Base-by-base conservation (phyloP, 2,888 invertebrate species). In the Drosophila sordidula region DNA sequence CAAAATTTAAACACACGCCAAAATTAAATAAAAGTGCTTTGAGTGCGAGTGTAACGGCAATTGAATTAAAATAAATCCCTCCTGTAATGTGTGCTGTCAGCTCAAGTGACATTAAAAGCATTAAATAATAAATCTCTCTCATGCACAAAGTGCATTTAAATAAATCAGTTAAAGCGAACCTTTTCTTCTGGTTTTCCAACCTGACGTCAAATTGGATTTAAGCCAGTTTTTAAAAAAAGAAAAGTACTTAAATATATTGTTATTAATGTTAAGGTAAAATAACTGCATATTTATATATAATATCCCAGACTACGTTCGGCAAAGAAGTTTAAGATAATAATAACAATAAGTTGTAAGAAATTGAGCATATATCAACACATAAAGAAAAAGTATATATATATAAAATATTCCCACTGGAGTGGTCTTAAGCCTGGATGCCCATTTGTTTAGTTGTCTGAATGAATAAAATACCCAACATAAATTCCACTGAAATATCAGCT, bases 101-200 rank as follows among this genome's bases (percentile, higher is more conserved):
- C 74, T 81, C 58, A 72, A 87, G 71, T 70, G 87, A 64, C 74
- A 76, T 83, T 84, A 84, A 83, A 84, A 66, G 71, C 74, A 81
- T 84, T 83, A 76, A 76, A 75, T 76, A 79, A 67, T 70, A 41
- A 68, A 73, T 65, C 58, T 39, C 41, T 18, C 47, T 42, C 58
- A 58, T 16, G 39, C 49, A 36, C 9, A 67, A 82, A 79, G 71
- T 86, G 75, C 80, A 67, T 86, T 83, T 70, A 82, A 84, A 75
- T 80, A 75, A 83, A 83, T 70, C 70, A 65, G 64, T 45, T 51
- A 59, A 52, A 25, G 32, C 4, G 9, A 25, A 55, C 25, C 29
- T 22, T 32, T 41, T 12, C 6, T 8, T 56, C 38, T 47, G 42
- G 22, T 26, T 16, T 18, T 39, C 49, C 42, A 22, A 63, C n/a